A percentile compares a stretch with the other conserved stretches of the same genome.
phyloP scores from a whole-genome alignment of 2,888 invertebrate species.

The Athalia rosae region DNA sequence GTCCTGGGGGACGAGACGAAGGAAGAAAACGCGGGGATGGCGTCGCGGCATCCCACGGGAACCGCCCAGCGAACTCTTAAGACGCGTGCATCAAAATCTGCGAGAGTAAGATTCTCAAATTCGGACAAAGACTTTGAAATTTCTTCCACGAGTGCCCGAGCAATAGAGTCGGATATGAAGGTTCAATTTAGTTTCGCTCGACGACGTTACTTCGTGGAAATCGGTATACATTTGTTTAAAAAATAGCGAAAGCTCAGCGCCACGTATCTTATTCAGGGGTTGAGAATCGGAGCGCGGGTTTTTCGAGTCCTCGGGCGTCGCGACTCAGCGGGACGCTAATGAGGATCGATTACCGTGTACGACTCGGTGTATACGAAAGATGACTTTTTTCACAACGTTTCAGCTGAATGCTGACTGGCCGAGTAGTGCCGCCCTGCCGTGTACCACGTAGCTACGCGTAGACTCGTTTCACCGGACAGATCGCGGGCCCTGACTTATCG shows the following conservation, averaged over 20 bases:
- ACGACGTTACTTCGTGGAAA: too few species aligned
- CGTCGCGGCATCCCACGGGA: slow-evolving; percentile 37
- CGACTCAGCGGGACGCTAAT: slow-evolving; percentile 59
- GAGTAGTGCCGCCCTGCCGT: too few species aligned
- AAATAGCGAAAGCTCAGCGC: slow-evolving; percentile 18
- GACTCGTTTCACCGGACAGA: background rate
- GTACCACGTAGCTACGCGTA: too few species aligned
- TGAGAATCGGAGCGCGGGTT: slow-evolving; percentile 37
- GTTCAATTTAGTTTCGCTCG: too few species aligned
- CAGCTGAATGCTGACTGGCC: slow-evolving; percentile 3
- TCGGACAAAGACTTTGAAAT: background rate
- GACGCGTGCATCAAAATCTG: too few species aligned
- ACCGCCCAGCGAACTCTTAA: too few species aligned
- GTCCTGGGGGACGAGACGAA: too few species aligned
- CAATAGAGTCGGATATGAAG: too few species aligned
- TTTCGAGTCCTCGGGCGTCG: slow-evolving; percentile 15
- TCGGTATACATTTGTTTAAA: too few species aligned
- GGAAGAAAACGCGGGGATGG: background rate
- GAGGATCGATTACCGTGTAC: slow-evolving; percentile 61
- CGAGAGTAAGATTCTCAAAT: background rate
- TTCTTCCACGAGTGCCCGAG: too few species aligned
- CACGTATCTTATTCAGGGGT: background rate
- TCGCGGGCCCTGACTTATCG: slow-evolving; percentile 34
- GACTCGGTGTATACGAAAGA: slow-evolving; percentile 31
- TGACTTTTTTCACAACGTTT: slow-evolving; percentile 34